These are phyloP conservation scores for Byasa hedistus DNA, from an alignment of 2,888 invertebrate species.

Conservation along the genomic window DNA sequence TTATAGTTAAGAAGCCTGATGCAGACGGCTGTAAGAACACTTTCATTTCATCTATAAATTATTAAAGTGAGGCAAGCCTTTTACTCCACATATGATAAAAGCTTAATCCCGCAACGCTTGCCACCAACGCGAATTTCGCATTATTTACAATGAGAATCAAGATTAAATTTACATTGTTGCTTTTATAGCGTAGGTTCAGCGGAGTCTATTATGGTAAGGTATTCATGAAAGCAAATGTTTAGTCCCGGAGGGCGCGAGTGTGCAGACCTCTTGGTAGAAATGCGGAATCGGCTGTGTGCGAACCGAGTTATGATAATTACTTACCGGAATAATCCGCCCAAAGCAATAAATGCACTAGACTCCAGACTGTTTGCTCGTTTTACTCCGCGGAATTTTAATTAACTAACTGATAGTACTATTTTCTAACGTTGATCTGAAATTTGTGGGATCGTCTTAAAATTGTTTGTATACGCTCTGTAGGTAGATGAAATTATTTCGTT, in stretches of 20 bases:
- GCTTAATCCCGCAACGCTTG: slow-evolving; percentile 28
- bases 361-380: slow-evolving; percentile 28
- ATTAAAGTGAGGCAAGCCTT: slow-evolving; percentile 28
- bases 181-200: slow-evolving; percentile 54
- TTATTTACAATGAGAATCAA: slow-evolving; percentile 63
- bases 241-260: slow-evolving; percentile 56
- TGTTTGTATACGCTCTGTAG: neutral
- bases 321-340: slow-evolving; percentile 57
- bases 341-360: slow-evolving; percentile 43
- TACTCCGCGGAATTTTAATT: slow-evolving; percentile 32
- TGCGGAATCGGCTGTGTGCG: slow-evolving; percentile 56
- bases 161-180: slow-evolving; percentile 76
- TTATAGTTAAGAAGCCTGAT: slow-evolving; percentile 2
- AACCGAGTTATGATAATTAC: slow-evolving; percentile 73
- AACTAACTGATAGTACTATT: slow-evolving; percentile 31
- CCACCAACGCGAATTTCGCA: slow-evolving; percentile 42
- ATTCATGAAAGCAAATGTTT: slow-evolving; percentile 75
- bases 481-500: neutral
- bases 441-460: too few species aligned
- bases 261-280: slow-evolving; percentile 46
- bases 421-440: neutral
- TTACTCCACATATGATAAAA: slow-evolving; percentile 36
- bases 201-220: slow-evolving; percentile 70
- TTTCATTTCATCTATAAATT: slow-evolving; percentile 29
- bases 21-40: slow-evolving; percentile 26